These are phyloP conservation scores for Dimorphilus gyrociliatus DNA, from an alignment of 2,888 invertebrate species.

Conservation along the genomic window DNA sequence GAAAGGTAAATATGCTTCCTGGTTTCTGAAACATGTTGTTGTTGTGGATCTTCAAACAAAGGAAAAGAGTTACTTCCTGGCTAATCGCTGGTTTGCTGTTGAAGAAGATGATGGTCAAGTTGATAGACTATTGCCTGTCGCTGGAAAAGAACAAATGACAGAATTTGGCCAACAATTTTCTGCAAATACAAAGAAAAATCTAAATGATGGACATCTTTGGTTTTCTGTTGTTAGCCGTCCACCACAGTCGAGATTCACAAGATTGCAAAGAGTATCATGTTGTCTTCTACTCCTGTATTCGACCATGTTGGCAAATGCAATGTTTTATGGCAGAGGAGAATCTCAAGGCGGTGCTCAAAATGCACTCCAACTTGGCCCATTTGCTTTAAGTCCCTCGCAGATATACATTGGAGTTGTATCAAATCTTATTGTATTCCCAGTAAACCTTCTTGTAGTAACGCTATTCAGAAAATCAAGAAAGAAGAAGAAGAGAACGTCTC, in stretches of 20 bases:
- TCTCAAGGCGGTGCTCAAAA: slow-evolving; percentile 18
- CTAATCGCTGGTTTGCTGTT: slow-evolving; percentile 40
- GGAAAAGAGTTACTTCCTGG: slow-evolving; percentile 37
- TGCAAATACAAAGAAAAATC: slow-evolving; percentile 32
- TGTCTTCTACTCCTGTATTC: slow-evolving; percentile 40
- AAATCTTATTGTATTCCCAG: slow-evolving; percentile 39
- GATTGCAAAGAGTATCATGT: slow-evolving; percentile 37
- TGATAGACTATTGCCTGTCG: slow-evolving; percentile 40
- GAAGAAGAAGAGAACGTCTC: slow-evolving; percentile 24
- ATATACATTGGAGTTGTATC: slow-evolving; percentile 37
- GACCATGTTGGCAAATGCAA: slow-evolving; percentile 42
- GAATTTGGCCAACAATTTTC: slow-evolving; percentile 39
- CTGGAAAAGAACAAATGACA: slow-evolving; percentile 37
- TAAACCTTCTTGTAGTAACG: slow-evolving; percentile 36
- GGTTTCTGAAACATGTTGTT: slow-evolving; percentile 39
- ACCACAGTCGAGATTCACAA: slow-evolving; percentile 39
- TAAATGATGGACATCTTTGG: slow-evolving; percentile 43
- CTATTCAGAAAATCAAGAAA: slow-evolving; percentile 39
- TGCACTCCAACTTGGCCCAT: slow-evolving; percentile 38
- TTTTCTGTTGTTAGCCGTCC: slow-evolving; percentile 42
- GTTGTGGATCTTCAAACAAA: slow-evolving; percentile 40
- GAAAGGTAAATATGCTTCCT: slow-evolving; percentile 35
- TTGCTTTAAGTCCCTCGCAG: slow-evolving; percentile 36
- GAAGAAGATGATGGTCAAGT: slow-evolving; percentile 42
- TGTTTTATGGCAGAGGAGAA: too few species aligned